Evolutionary conservation across 2,113 vertebrate genomes (phyloP), one percentile per base, ranked within the genome.

Genomic region (Hepsetus odoe): DNA sequence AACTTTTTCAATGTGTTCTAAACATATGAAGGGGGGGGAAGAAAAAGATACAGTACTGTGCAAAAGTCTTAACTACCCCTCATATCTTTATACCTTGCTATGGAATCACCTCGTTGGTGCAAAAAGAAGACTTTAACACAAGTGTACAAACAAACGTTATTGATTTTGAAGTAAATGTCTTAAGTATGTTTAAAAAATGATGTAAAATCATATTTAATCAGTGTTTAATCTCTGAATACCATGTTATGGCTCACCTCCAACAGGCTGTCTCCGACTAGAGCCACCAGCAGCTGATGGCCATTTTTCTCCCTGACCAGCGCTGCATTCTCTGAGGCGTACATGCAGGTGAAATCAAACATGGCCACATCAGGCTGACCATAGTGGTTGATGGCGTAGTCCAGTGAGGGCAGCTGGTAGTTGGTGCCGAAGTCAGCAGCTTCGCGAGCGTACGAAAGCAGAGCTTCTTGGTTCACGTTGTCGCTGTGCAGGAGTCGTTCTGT

Each of bases 311-410:
- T 89, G 82, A 98, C 89, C 61, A 99, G 79, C 0, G 96, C 96
- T 0, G 97, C 98, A 0, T 98, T 98, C 88, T 99, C 98, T 0
- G 96, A 97, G 0, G 98, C 98, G 1, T 98, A 97, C 98, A 99
- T 99, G 87, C 92, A 94, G 84, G 98, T 99, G 84, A 99, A 99
- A 90, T 99, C 97, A 10, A 99, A 99, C 98, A 99, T 98, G 75
- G 98, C 96, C 16, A 98, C 98, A 0, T 99, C 98, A 0, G 96
- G 94, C 80, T 97, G 95, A 22, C 94, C 95, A 0, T 95, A 95
- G 87, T 98, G 96, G 88, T 98, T 98, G 84, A 96, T 94, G 80
- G 98, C 96, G 33, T 95, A 98, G 91, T 98, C 97, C 86, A 99
- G 90, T 1, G 97, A 96, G 0, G 98, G 98, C 81, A 99, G 90